These are phyloP conservation scores for Corythoichthys haematopterus DNA, from an alignment of 2,113 vertebrate species.

Conservation along the genomic window DNA sequence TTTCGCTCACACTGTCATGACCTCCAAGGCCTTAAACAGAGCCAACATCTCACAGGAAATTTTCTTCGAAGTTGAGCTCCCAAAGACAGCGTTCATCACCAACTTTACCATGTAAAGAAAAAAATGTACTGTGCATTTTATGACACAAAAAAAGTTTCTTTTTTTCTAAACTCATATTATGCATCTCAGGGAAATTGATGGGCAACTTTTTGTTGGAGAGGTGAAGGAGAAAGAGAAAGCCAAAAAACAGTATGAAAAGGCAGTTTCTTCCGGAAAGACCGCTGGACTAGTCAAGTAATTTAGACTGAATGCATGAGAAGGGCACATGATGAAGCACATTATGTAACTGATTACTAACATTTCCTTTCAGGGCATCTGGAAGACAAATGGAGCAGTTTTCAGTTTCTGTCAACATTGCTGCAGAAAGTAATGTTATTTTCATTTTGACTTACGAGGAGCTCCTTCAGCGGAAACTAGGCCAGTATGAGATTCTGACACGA, in stretches of 20 bases:
- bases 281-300: slow-evolving; percentile 86
- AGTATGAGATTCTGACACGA: slow-evolving; percentile 84
- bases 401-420: slow-evolving; percentile 81
- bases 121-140: background rate
- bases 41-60: slow-evolving; percentile 79
- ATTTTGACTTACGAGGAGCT: slow-evolving; percentile 85
- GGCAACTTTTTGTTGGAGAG: slow-evolving; percentile 75
- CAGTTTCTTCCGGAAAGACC: slow-evolving; percentile 81
- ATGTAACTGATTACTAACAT: background rate
- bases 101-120: slow-evolving; percentile 90
- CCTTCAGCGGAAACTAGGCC: slow-evolving; percentile 77
- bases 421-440: slow-evolving; percentile 81
- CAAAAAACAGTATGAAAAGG: slow-evolving; percentile 84
- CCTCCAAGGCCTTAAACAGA: slow-evolving; percentile 81
- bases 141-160: background rate
- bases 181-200: slow-evolving; percentile 77
- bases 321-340: background rate
- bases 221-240: slow-evolving; percentile 89
- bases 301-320: background rate
- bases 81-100: slow-evolving; percentile 91
- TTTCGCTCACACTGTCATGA: slow-evolving; percentile 88
- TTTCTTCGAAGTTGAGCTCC: slow-evolving; percentile 85
- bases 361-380: slow-evolving; percentile 77
- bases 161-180: background rate
- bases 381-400: slow-evolving; percentile 90